phyloP scores from a whole-genome alignment of 2,888 invertebrate species.

The Dasypolia templi region DNA sequence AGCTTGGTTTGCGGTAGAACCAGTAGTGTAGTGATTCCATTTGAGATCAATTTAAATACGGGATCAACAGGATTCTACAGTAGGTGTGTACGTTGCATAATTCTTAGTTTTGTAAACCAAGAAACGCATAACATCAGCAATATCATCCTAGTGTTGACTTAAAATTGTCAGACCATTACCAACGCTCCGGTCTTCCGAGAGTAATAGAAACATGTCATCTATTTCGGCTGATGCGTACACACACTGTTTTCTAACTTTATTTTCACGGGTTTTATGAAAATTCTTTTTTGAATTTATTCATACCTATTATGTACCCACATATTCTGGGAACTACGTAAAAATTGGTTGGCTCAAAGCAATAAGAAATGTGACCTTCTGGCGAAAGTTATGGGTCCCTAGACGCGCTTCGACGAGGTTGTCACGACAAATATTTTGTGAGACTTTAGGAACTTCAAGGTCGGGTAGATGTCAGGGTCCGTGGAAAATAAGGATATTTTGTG shows the following conservation, averaged over 20 bases:
- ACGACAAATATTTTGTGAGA: slow-evolving; percentile 55
- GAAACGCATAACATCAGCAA: no score
- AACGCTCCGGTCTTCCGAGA: background rate
- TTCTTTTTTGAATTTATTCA: slow-evolving; percentile 38
- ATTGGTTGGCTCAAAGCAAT: slow-evolving; percentile 53
- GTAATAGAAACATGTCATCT: no score
- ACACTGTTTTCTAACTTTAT: background rate
- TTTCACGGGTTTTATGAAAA: slow-evolving; percentile 6
- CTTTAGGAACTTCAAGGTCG: slow-evolving; percentile 46
- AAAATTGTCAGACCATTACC: background rate
- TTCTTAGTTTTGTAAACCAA: background rate
- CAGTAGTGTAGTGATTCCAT: no score
- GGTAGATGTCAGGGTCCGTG: slow-evolving; percentile 17
- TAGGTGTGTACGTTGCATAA: background rate
- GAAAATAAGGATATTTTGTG: background rate
- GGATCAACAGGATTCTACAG: background rate
- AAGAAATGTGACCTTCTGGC: slow-evolving; percentile 56
- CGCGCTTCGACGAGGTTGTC: slow-evolving; percentile 47
- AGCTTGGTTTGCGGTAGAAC: no score
- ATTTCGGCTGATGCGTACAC: background rate
- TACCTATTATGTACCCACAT: slow-evolving; percentile 5
- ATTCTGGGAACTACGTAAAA: slow-evolving; percentile 44
- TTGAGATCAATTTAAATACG: background rate
- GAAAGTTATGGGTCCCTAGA: slow-evolving; percentile 59
- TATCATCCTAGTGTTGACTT: no score